Conservation (phyloP, 2,888 invertebrate species). For the Trissolcus brochymenae region DNA sequence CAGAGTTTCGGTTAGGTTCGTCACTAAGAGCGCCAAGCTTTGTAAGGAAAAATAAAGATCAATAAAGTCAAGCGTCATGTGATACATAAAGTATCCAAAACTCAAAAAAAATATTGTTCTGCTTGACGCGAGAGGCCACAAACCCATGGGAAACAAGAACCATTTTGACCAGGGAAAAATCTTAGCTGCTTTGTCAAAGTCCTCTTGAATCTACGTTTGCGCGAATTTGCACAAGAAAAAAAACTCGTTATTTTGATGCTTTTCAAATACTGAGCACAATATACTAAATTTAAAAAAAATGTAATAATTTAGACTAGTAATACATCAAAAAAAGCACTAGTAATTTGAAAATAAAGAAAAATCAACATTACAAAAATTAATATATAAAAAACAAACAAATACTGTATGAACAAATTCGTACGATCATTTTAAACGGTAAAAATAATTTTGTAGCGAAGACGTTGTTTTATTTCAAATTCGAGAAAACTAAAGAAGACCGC, state of each 20-base stretch:
- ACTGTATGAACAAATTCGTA: slow-evolving; percentile 5
- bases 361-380: not conserved
- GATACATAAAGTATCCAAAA: slow-evolving; percentile 65
- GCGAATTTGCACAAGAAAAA: slow-evolving; percentile 8
- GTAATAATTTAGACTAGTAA: not conserved
- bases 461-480: not conserved
- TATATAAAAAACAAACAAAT: not conserved
- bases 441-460: not conserved
- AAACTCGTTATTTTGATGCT: not conserved
- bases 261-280: not conserved
- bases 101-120: slow-evolving; percentile 60
- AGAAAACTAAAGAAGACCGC: slow-evolving; percentile 11
- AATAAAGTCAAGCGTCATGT: slow-evolving; percentile 66
- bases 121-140: slow-evolving; percentile 64
- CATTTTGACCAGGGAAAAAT: slow-evolving; percentile 64
- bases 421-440: slow-evolving; percentile 7
- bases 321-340: not conserved
- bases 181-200: slow-evolving; percentile 59
- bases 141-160: slow-evolving; percentile 63
- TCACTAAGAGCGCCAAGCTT: slow-evolving; percentile 64
- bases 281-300: not conserved
- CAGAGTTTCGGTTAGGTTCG: slow-evolving; percentile 67
- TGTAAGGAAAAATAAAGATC: slow-evolving; percentile 65
- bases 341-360: not conserved
- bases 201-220: slow-evolving; percentile 55